Percentiles rank a stretch among this genome's conserved stretches.
Conservation (phyloP, 1,140 invertebrate species). For the Drosophila sucinea region DNA sequence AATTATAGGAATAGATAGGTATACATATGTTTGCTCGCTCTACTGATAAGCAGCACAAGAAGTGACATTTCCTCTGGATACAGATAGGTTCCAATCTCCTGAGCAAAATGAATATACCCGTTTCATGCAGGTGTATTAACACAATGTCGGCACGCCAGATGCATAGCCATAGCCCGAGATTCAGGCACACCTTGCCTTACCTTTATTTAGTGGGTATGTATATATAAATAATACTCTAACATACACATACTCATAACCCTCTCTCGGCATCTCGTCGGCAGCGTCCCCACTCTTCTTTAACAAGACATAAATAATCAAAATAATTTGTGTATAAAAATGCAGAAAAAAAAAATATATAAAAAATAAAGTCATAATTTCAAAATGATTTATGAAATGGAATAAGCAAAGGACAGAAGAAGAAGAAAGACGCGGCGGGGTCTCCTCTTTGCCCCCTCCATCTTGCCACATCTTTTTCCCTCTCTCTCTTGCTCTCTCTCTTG, state of each 20-base stretch:
- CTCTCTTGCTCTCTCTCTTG: not conserved
- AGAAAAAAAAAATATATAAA: conserved; percentile 37
- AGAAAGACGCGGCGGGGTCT: conserved; percentile 33
- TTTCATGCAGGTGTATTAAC: not conserved
- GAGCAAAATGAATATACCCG: not conserved
- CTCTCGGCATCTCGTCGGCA: conserved; percentile 7
- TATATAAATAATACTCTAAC: not conserved
- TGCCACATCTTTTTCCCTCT: not conserved
- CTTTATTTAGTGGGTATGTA: not conserved
- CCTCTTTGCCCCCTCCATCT: conserved; percentile 9
- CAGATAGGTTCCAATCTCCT: not conserved
- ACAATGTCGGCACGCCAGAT: conserved; percentile 6
- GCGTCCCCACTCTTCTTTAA: conserved; percentile 3
- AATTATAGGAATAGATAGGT: too few relatives aligned
- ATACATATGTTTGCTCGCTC: too few relatives aligned
- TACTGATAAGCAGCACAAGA: too few relatives aligned
- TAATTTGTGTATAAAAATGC: conserved; percentile 77
- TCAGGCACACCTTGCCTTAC: conserved; percentile 12
- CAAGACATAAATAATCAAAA: conserved; percentile 60
- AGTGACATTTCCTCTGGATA: too few relatives aligned
- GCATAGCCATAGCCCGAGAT: conserved; percentile 9
- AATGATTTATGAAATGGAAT: conserved; percentile 82
- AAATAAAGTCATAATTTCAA: conserved; percentile 81
- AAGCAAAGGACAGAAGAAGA: conserved; percentile 39
- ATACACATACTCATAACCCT: not conserved